Conservation (phyloP, 2,113 vertebrate species). For the Elephas maximus region DNA sequence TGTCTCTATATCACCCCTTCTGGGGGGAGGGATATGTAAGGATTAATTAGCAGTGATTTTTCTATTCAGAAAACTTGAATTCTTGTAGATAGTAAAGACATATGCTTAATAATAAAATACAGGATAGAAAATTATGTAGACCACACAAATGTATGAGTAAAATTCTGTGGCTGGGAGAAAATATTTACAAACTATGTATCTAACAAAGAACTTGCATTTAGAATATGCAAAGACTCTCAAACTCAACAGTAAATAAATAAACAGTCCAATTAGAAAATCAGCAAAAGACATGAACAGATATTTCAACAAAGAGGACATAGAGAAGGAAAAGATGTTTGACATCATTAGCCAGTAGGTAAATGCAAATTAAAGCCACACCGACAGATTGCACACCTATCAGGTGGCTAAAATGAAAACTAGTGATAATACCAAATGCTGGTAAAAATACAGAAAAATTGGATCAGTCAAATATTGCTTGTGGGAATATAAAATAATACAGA, state of each 20-base stretch:
- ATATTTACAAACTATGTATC: background rate
- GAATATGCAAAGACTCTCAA: background rate
- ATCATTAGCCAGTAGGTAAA: background rate
- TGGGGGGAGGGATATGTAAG: background rate
- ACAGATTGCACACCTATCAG: background rate
- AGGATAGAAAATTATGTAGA: background rate
- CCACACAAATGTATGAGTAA: background rate
- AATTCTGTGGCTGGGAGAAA: background rate
- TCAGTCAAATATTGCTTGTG: background rate
- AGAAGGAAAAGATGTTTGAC: background rate
- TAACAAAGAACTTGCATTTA: background rate
- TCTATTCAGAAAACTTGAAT: background rate
- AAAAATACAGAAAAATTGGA: background rate
- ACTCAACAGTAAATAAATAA: background rate
- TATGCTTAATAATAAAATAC: background rate
- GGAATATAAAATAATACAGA: background rate
- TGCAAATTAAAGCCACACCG: background rate
- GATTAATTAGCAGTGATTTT: background rate
- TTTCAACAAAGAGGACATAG: background rate
- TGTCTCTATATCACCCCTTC: background rate
- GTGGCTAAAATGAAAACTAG: background rate
- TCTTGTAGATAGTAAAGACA: background rate
- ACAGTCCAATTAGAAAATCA: background rate
- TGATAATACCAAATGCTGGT: background rate
- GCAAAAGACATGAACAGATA: background rate